Evolutionary conservation across 2,113 vertebrate species (phyloP).

Genomic region (Melanerpes aurifrons): DNA sequence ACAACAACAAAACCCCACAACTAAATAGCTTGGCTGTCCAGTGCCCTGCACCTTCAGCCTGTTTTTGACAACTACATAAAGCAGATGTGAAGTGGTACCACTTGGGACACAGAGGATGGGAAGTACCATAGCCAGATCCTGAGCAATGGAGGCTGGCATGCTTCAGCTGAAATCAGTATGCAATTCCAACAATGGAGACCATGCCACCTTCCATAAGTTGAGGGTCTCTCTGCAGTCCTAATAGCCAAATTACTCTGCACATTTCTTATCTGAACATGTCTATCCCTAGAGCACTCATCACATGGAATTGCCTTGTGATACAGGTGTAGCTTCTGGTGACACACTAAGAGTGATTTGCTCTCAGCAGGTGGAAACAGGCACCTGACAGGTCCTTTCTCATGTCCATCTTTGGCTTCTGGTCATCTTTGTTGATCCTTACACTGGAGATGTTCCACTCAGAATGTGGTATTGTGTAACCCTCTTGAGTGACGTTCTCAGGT

Average conservation of each 20-base stretch:
- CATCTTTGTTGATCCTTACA: neutral
- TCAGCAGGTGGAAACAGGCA: neutral
- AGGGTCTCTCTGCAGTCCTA: neutral
- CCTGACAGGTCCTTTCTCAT: neutral
- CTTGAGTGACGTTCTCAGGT: neutral
- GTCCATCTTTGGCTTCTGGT: neutral
- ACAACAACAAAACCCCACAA: neutral
- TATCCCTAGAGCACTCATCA: neutral
- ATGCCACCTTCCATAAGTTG: neutral
- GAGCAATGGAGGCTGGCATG: neutral
- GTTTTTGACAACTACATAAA: neutral
- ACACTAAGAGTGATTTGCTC: neutral
- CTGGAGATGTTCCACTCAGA: neutral
- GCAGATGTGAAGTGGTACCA: neutral
- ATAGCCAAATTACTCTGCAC: neutral
- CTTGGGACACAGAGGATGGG: neutral
- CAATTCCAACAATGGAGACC: fast-evolving
- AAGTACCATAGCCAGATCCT: neutral
- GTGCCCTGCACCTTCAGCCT: neutral
- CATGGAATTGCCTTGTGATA: neutral
- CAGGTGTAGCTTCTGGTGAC: neutral
- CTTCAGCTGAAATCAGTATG: neutral
- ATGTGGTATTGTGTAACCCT: neutral
- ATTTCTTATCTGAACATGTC: neutral
- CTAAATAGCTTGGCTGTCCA: neutral